Percentiles rank a stretch among this genome's conserved stretches.
Conservation (phyloP, 2,113 vertebrate genomes). For the Sigmodon hispidus region DNA sequence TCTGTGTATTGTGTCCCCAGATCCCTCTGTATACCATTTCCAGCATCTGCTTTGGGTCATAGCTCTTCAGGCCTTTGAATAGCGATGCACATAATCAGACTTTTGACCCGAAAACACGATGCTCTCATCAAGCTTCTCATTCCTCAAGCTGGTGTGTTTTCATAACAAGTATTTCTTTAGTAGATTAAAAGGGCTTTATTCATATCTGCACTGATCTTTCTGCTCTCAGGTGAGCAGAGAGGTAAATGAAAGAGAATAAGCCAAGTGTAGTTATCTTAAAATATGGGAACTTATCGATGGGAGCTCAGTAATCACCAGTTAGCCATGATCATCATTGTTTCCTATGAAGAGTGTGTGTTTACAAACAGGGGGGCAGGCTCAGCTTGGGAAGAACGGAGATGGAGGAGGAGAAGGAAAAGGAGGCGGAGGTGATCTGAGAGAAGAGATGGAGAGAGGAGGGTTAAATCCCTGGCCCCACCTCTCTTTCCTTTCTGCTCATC, state of each 20-base stretch:
- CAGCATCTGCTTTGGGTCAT: not conserved
- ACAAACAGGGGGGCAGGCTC: no score
- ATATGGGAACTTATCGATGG: not conserved
- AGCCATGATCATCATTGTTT: not conserved
- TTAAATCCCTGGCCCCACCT: not conserved
- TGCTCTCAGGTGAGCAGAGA: not conserved
- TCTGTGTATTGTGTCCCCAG: rapidly evolving
- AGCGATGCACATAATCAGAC: not conserved
- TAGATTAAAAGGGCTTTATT: not conserved
- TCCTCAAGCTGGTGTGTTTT: not conserved
- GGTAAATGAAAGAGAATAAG: not conserved
- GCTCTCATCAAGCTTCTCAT: not conserved
- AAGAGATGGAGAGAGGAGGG: no score
- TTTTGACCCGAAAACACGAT: not conserved
- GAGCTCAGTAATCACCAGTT: not conserved
- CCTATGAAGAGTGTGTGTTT: not conserved
- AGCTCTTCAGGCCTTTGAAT: not conserved
- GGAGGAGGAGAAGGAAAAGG: no score
- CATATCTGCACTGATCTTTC: not conserved
- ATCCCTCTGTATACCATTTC: rapidly evolving
- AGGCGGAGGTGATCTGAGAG: no score
- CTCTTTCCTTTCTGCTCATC: not conserved
- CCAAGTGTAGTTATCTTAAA: not conserved
- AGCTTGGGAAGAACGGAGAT: no score
- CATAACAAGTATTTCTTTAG: not conserved